Evolutionary conservation across 37 sponge, comb jelly and placozoan species (phyloP).

Genomic region (Chondrosia reniformis): DNA sequence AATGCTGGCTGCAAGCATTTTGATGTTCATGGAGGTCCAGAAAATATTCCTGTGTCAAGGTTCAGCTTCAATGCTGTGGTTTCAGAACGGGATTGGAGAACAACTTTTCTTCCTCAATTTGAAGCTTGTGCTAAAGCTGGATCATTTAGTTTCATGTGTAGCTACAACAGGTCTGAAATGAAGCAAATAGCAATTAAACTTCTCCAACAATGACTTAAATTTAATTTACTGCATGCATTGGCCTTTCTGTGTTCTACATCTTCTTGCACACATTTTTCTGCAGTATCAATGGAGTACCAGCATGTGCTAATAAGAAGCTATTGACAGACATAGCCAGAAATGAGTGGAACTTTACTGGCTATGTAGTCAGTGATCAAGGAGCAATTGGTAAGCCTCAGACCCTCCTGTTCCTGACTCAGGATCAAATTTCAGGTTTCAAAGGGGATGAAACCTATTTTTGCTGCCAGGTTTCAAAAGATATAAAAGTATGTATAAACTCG

Average conservation of each 20-base stretch:
- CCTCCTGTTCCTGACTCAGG: slow-evolving; percentile 21
- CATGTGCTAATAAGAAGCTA: slow-evolving; percentile 45
- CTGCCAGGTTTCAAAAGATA: too few species aligned
- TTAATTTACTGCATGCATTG: too few species aligned
- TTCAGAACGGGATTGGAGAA: slow-evolving; percentile 28
- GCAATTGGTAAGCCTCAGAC: slow-evolving; percentile 13
- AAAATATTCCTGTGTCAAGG: slow-evolving; percentile 40
- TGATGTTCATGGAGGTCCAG: slow-evolving; percentile 52
- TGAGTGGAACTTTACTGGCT: slow-evolving; percentile 41
- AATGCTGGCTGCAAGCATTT: slow-evolving; percentile 57
- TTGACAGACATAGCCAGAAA: slow-evolving; percentile 21
- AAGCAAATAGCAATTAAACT: too few species aligned
- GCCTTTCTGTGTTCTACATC: too few species aligned
- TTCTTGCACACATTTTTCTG: too few species aligned
- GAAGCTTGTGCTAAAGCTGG: slow-evolving; percentile 46
- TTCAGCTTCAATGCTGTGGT: slow-evolving; percentile 42
- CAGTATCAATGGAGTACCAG: slow-evolving; percentile 59
- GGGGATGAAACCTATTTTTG: too few species aligned
- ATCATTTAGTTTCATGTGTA: slow-evolving; percentile 54
- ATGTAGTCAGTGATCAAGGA: slow-evolving; percentile 38
- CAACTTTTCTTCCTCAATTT: slow-evolving; percentile 54
- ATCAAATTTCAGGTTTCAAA: slow-evolving; percentile 32
- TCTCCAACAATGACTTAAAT: too few species aligned
- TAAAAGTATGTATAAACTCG: too few species aligned
- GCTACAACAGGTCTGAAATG: too few species aligned